These are phyloP conservation scores for Merluccius polli DNA, from an alignment of 2,797 vertebrate genomes.

Conservation along the genomic window DNA sequence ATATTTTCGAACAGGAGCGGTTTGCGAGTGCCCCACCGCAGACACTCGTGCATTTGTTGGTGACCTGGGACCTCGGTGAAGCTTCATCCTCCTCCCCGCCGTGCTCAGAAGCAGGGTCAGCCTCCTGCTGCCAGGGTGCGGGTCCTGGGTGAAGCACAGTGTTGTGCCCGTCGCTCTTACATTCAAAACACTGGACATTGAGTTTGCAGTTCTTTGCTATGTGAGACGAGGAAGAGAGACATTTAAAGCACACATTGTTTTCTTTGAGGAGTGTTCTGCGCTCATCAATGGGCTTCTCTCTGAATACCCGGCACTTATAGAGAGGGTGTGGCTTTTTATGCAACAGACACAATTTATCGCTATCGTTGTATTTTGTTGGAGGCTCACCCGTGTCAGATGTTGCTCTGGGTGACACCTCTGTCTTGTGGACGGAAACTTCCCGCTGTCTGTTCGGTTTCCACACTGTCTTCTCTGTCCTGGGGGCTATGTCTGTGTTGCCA, in stretches of 20 bases:
- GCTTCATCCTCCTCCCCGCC: constrained; percentile 2
- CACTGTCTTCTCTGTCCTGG: constrained; percentile 18
- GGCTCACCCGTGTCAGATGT: not conserved
- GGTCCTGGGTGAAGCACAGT: not conserved
- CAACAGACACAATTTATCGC: constrained; percentile 9
- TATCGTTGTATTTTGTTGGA: constrained; percentile 15
- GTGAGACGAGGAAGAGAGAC: not conserved
- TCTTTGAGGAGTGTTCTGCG: constrained; percentile 14
- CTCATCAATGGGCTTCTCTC: constrained; percentile 10
- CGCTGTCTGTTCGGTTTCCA: constrained; percentile 30
- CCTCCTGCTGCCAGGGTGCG: not conserved
- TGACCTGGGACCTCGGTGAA: not conserved
- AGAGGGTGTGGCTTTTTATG: constrained; percentile 36
- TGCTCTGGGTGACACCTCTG: constrained; percentile 16
- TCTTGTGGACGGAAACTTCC: constrained; percentile 20
- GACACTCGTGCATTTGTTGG: not conserved
- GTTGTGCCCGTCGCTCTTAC: not conserved
- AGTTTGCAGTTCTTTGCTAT: not conserved
- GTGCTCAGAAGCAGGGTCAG: not conserved
- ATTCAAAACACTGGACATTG: not conserved
- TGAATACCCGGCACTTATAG: constrained; percentile 19
- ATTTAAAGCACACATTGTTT: not conserved
- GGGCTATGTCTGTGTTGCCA: not conserved
- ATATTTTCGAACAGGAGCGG: constrained; percentile 15
- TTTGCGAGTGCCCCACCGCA: not conserved